Conservation (phyloP, 2,888 invertebrate species). For the Pteria penguin region DNA sequence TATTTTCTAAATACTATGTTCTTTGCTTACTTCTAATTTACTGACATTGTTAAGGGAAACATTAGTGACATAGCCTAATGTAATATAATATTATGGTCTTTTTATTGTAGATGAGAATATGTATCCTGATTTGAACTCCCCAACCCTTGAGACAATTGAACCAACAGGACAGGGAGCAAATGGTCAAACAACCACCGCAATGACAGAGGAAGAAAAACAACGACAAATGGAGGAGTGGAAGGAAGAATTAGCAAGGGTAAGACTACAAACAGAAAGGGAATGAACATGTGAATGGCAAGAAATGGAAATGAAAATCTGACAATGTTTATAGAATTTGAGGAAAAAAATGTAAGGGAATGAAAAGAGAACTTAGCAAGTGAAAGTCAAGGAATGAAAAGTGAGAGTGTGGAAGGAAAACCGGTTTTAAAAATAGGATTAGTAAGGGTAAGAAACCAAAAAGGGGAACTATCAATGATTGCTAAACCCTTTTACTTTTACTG, state of each 20-base stretch:
- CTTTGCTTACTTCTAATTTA: too few species aligned
- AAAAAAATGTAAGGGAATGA: too few species aligned
- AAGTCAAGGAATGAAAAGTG: too few species aligned
- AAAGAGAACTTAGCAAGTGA: neutral
- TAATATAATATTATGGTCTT: too few species aligned
- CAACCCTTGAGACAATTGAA: constrained; percentile 42
- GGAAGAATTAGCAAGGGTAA: constrained; percentile 84
- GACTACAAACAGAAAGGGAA: neutral
- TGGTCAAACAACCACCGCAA: constrained; percentile 42
- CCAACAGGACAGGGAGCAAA: constrained; percentile 17
- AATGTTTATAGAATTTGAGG: neutral
- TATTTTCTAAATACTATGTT: too few species aligned
- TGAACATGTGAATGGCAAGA: neutral
- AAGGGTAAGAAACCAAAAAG: too few species aligned
- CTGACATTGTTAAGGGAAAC: too few species aligned
- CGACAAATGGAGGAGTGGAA: constrained; percentile 87
- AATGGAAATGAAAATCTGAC: neutral
- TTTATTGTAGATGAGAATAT: constrained; percentile 52
- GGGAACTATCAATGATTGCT: too few species aligned
- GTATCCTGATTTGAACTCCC: constrained; percentile 56
- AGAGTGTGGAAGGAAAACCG: too few species aligned
- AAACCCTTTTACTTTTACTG: too few species aligned
- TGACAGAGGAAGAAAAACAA: constrained; percentile 56
- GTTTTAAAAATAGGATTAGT: too few species aligned
- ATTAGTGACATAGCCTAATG: too few species aligned